Evolutionary conservation across 2,888 invertebrate genomes (phyloP).

Genomic region (Pterobdella sp.): DNA sequence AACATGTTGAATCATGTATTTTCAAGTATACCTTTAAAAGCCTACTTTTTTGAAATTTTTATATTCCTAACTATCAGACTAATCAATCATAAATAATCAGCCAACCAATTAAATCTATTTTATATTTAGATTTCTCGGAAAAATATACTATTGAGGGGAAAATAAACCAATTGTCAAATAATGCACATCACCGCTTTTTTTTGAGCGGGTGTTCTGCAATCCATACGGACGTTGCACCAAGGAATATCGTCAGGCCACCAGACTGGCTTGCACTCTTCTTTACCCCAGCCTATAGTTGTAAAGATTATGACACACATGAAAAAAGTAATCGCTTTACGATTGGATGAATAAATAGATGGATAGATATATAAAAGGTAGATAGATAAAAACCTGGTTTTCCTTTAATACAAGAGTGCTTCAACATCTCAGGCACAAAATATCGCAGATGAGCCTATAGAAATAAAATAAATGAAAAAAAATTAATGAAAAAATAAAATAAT

Average conservation of each 20-base stretch:
- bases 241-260: conserved; percentile 98
- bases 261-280: conserved; percentile 84
- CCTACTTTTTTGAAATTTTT: too few relatives aligned
- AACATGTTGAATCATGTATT: too few relatives aligned
- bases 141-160: background rate
- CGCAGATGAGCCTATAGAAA: conserved; percentile 68
- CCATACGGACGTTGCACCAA: conserved; percentile 96
- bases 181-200: background rate
- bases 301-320: too few relatives aligned
- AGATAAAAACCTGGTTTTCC: conserved; percentile 65
- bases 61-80: too few relatives aligned
- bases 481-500: background rate
- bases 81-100: too few relatives aligned
- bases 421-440: conserved; percentile 92
- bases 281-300: conserved; percentile 90
- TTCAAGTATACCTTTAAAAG: too few relatives aligned
- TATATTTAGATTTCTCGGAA: too few relatives aligned
- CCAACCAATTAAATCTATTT: too few relatives aligned
- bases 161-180: background rate
- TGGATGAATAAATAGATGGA: background rate
- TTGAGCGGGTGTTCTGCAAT: conserved; percentile 64
- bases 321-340: too few relatives aligned
- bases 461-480: background rate
- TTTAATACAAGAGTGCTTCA: conserved; percentile 87
- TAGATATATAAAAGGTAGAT: background rate